Evolutionary conservation across 2,797 vertebrate species (phyloP).

Genomic region (Falco rusticolus): DNA sequence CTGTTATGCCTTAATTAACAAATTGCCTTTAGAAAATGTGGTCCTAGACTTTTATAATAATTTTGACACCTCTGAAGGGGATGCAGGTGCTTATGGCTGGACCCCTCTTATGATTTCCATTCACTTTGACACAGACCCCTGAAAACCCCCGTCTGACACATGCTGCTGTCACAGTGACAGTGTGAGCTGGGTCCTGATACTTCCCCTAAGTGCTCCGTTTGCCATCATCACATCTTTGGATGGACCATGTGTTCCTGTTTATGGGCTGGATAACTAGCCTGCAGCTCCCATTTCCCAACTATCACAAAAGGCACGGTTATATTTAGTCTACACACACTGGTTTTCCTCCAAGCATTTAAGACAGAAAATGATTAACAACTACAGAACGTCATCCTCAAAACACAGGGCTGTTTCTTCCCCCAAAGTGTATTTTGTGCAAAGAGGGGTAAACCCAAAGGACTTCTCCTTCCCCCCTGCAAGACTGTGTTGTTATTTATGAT

Average conservation of each 20-base stretch:
- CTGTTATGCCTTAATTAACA: slow-evolving; percentile 1
- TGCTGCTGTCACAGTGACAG: fast-evolving
- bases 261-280: not conserved
- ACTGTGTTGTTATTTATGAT: not conserved
- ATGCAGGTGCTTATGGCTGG: not conserved
- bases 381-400: not conserved
- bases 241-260: not conserved
- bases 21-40: not conserved
- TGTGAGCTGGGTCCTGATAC: not conserved
- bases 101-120: fast-evolving
- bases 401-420: not conserved
- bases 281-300: slow-evolving; percentile 13
- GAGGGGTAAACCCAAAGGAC: not conserved
- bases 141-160: no score
- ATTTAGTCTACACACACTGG: slow-evolving; percentile 1
- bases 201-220: not conserved
- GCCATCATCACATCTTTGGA: not conserved
- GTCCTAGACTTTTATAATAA: not conserved
- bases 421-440: not conserved
- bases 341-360: not conserved
- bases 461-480: not conserved
- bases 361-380: not conserved
- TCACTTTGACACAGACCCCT: not conserved
- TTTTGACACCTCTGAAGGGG: not conserved
- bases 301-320: not conserved